Conservation (phyloP, 2,888 invertebrate genomes). For the Anagyrus pseudococci region DNA sequence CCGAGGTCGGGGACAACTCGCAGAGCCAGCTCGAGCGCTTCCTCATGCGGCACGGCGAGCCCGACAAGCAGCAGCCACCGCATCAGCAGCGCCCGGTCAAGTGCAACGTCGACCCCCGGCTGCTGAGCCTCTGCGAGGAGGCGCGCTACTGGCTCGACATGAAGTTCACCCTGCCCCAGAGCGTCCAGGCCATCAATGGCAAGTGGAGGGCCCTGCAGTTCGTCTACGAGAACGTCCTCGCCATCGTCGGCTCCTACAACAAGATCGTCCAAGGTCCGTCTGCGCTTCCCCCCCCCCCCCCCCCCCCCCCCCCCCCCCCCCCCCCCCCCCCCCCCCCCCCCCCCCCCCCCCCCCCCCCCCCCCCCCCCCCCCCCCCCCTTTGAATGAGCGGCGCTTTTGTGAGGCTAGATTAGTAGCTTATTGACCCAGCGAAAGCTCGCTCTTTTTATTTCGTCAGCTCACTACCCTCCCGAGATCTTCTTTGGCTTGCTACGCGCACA, state of each 20-base stretch:
- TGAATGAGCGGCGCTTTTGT: no score
- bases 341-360: no score
- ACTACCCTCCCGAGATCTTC: no score
- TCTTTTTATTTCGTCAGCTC: no score
- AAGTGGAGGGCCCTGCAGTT: slow-evolving; percentile 68
- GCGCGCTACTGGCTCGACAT: slow-evolving; percentile 77
- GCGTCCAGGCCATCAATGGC: slow-evolving; percentile 70
- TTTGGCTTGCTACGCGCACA: no score
- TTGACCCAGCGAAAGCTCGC: no score
- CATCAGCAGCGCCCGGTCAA: slow-evolving; percentile 62
- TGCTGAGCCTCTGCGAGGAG: slow-evolving; percentile 76
- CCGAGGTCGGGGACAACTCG: slow-evolving; percentile 69
- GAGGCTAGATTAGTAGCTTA: no score
- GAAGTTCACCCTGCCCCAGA: slow-evolving; percentile 73
- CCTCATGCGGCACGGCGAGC: slow-evolving; percentile 68
- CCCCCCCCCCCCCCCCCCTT: no score
- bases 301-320: no score
- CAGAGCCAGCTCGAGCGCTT: slow-evolving; percentile 71
- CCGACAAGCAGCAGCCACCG: slow-evolving; percentile 51
- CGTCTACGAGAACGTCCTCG: slow-evolving; percentile 75
- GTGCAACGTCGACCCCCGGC: slow-evolving; percentile 79
- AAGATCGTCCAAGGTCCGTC: slow-evolving; percentile 64
- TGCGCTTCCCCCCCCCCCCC: no score
- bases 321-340: no score
- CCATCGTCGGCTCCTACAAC: slow-evolving; percentile 79